Evolutionary conservation across 2,113 vertebrate genomes (phyloP), one percentile per base, ranked within the genome.

Genomic region (Gorsachius goisagi): DNA sequence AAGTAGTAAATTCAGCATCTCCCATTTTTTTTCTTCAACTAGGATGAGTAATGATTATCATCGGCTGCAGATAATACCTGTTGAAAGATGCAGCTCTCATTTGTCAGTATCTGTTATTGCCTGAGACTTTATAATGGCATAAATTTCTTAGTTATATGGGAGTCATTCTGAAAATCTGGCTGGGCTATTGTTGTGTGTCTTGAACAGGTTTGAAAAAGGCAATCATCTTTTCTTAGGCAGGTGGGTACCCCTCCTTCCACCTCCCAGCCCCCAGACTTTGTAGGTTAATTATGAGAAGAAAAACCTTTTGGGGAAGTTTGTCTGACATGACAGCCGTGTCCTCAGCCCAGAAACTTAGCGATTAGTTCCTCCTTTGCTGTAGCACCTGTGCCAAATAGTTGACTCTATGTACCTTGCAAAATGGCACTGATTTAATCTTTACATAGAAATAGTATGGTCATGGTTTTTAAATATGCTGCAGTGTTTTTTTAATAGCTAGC

Each of bases 11-110:
- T 44, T 88, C 30, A 66, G 19, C 20, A 22, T 85, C 23, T 64
- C 6, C 10, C n/a, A 1, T 5, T 49, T 71, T 71, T 58, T 50
- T 47, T 47, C 2, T 0, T 35, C 47, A 52, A 14, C 8, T 41
- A 17, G 18, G 6, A 3, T 66, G 16, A 56, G 19, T 68, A 58
- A 14, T 37, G 16, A 44, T 85, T 77, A 5, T 67, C 12, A 6
- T 13, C 63, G 71, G 15, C 33, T 85, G n/a, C 32, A 73, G 37
- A 12, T 56, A 47, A 33, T 60, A 45, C 52, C 41, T 62, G 19
- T 26, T 62, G 52, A 66, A 67, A 58, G 49, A 33, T 53, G 32
- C 27, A 80, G 3, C 16, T 80, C 6, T 49, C 10, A 5, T 44
- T 56, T 35, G 10, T 69, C 6, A 9, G 23, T 30, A 9, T 79